Percentiles rank a stretch among this genome's conserved stretches.
These are phyloP conservation scores for Psittacula derbiana DNA, from an alignment of 2,797 vertebrate genomes.

Conservation along the genomic window DNA sequence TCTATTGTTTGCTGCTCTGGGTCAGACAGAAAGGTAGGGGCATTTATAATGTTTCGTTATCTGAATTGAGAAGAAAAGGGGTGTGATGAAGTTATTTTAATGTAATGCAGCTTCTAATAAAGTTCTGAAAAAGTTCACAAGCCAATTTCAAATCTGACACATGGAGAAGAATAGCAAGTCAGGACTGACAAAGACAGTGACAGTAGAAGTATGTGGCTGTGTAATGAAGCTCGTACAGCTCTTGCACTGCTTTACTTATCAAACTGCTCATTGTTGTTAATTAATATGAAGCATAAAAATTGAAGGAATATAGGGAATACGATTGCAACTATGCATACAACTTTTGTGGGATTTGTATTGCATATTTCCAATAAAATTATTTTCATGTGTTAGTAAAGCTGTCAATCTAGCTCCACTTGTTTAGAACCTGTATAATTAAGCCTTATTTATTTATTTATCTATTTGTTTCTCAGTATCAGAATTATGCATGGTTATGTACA, in stretches of 20 bases:
- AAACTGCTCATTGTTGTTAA: not conserved
- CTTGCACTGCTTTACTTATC: not conserved
- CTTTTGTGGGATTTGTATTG: not conserved
- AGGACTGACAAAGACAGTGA: not conserved
- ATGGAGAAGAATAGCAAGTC: not conserved
- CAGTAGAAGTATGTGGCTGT: not conserved
- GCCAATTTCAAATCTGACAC: not conserved
- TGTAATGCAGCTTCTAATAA: not conserved
- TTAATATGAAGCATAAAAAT: not conserved
- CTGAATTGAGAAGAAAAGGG: not conserved
- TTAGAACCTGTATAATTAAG: not conserved
- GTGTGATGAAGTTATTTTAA: not conserved
- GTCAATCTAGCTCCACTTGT: not conserved
- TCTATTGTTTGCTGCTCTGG: not conserved
- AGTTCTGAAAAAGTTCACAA: not conserved
- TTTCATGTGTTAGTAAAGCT: not conserved
- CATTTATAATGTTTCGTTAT: not conserved
- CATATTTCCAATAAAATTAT: not conserved
- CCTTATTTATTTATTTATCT: not conserved
- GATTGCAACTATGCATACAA: not conserved
- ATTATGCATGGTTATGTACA: not conserved
- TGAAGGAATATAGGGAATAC: not conserved
- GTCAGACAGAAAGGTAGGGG: not conserved
- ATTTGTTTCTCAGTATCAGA: not conserved
- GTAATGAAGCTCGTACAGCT: not conserved